Percentiles rank a stretch among this genome's conserved stretches.
phyloP scores from a whole-genome alignment of 2,888 invertebrate species.

The Lasioglossum lativentre region DNA sequence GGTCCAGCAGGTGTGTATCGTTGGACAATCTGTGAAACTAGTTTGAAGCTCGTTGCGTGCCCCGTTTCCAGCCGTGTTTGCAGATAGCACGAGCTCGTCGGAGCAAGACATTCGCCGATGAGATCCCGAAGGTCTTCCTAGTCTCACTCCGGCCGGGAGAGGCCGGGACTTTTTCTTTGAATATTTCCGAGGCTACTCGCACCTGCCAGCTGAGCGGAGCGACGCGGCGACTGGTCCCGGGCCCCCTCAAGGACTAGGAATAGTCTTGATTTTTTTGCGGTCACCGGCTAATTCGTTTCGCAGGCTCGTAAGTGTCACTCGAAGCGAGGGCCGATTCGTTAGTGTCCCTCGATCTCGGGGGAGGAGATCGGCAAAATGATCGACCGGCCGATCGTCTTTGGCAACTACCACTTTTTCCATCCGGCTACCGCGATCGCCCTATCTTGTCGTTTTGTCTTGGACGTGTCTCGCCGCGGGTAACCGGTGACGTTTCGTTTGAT shows the following conservation, averaged over 20 bases:
- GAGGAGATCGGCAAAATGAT: slow-evolving; percentile 57
- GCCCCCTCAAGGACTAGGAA: slow-evolving; percentile 74
- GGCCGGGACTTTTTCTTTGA: slow-evolving; percentile 66
- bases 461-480: slow-evolving; percentile 30
- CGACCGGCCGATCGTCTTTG: slow-evolving; percentile 60
- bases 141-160: slow-evolving; percentile 28
- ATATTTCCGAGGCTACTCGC: slow-evolving; percentile 68
- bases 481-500: slow-evolving; percentile 52
- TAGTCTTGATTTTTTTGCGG: slow-evolving; percentile 72
- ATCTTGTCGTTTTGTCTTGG: slow-evolving; percentile 32
- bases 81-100: slow-evolving; percentile 57
- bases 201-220: slow-evolving; percentile 70
- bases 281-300: slow-evolving; percentile 77
- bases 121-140: slow-evolving; percentile 46
- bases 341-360: slow-evolving; percentile 38
- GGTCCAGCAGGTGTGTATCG: slow-evolving; percentile 75
- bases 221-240: slow-evolving; percentile 55
- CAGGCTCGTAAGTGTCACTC: slow-evolving; percentile 75
- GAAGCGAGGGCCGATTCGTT: slow-evolving; percentile 65
- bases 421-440: slow-evolving; percentile 63
- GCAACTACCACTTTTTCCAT: slow-evolving; percentile 69
- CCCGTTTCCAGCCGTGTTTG: slow-evolving; percentile 63
- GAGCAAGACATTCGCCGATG: slow-evolving; percentile 50
- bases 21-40: slow-evolving; percentile 70
- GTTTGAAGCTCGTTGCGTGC: slow-evolving; percentile 68